A percentile compares a stretch with the other conserved stretches of the same genome.
Conservation (phyloP, 2,888 invertebrate genomes). For the Cosmopolites sordidus region DNA sequence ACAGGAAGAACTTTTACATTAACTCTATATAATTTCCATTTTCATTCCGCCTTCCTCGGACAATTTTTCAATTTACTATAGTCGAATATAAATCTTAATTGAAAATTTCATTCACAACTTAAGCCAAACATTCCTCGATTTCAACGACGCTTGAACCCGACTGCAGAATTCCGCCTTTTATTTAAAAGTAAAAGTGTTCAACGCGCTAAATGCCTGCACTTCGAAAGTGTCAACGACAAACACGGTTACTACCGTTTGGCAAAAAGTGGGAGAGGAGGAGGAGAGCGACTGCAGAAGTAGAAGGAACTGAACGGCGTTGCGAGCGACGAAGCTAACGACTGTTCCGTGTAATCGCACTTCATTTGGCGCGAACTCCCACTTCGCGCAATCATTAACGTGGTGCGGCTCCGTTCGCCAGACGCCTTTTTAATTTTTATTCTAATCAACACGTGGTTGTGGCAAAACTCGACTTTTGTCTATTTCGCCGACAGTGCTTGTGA, state of each 20-base stretch:
- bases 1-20: too few species aligned
- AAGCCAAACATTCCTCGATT: too few species aligned
- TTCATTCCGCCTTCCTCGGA: too few species aligned
- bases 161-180: neutral
- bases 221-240: too few species aligned
- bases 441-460: conserved; percentile 21
- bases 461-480: conserved; percentile 1
- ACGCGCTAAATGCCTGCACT: neutral
- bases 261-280: neutral
- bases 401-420: neutral
- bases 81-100: too few species aligned
- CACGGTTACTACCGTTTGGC: too few species aligned
- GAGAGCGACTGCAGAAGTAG: neutral
- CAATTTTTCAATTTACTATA: too few species aligned
- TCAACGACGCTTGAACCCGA: too few species aligned
- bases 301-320: neutral
- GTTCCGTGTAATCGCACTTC: neutral
- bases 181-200: neutral
- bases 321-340: too few species aligned
- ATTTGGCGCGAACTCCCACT: neutral
- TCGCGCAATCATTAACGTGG: neutral
- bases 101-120: too few species aligned
- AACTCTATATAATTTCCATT: too few species aligned
- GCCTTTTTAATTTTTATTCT: conserved; percentile 4
- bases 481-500: neutral